These are phyloP conservation scores for Thelaira solivaga DNA, from an alignment of 2,888 invertebrate genomes.

Conservation along the genomic window DNA sequence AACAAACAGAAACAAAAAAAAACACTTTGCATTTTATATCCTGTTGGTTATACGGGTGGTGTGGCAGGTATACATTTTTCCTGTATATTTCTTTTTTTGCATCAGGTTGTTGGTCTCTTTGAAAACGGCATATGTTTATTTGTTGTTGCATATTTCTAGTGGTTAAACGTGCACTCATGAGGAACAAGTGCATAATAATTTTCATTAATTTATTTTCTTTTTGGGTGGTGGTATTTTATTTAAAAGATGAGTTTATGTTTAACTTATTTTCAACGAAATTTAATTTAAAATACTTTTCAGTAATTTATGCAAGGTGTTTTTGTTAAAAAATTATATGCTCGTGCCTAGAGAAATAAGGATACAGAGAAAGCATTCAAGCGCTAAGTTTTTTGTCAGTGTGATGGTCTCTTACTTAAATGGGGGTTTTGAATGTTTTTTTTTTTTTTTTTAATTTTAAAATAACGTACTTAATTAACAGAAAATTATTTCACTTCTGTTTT, in stretches of 20 bases:
- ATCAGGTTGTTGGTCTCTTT: conserved; percentile 29
- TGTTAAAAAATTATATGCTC: neutral
- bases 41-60: conserved; percentile 42
- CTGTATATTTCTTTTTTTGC: conserved; percentile 26
- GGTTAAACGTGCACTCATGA: conserved; percentile 51
- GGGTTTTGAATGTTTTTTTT: no score
- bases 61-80: conserved; percentile 27
- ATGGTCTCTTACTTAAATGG: conserved; percentile 14
- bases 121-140: conserved; percentile 41
- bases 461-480: neutral
- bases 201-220: neutral
- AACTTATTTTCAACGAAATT: conserved; percentile 28
- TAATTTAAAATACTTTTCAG: conserved; percentile 25
- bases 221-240: conserved; percentile 24
- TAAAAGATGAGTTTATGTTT: conserved; percentile 49
- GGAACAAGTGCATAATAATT: conserved; percentile 61
- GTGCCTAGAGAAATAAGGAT: neutral
- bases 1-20: conserved; percentile 2
- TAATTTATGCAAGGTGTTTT: conserved; percentile 55
- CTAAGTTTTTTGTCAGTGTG: conserved; percentile 14
- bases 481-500: neutral
- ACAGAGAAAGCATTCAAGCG: conserved; percentile 35
- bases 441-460: neutral
- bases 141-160: conserved; percentile 12
- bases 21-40: conserved; percentile 54